Evolutionary conservation across 2,797 vertebrate species (phyloP), one percentile per base, ranked within the genome.

Genomic region (Nasua narica): DNA sequence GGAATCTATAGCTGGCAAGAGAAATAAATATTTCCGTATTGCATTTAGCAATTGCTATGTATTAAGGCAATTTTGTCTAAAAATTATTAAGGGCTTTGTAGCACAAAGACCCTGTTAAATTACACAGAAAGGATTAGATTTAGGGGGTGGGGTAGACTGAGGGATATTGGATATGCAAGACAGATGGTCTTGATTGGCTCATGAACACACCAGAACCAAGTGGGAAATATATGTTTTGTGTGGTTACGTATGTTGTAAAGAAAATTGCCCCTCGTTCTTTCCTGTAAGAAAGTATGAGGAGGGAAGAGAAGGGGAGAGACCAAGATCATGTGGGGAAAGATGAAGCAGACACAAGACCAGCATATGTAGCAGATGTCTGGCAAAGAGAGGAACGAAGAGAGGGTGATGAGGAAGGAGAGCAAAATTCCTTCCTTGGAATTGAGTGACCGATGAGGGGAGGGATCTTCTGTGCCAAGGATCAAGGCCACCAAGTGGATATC

Each of bases 11-110:
- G 32, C 56, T 97, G 89, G 70, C 91, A 84, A 69, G 58, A 97
- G 74, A 98, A 97, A 97, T 83, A 97, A 97, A 96, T 96, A 91
- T 79, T 79, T 96, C 97, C 23, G 32, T 96, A 96, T 96, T 97
- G 87, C 95, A 97, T 97, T 98, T 98, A 97, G 90, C 90, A 97
- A 97, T 98, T 97, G 76, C 76, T 92, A 62, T 96, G 87, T 94
- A 97, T 94, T 97, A 97, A 96, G 87, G 82, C 23, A 90, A 40
- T 94, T 79, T 90, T 98, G 90, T 95, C 98, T 95, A 91, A 98
- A 97, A 98, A 97, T 97, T 97, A 90, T 97, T 97, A 91, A 97
- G 90, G 48, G 82, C 29, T 96, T 96, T 97, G 40, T 97, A 86
- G 94, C 81, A 95, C 90, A 98, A 93, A 97, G 76, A 92, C 54